Evolutionary conservation across 2,888 invertebrate species (phyloP).

Genomic region (Lomographa bimaculata): DNA sequence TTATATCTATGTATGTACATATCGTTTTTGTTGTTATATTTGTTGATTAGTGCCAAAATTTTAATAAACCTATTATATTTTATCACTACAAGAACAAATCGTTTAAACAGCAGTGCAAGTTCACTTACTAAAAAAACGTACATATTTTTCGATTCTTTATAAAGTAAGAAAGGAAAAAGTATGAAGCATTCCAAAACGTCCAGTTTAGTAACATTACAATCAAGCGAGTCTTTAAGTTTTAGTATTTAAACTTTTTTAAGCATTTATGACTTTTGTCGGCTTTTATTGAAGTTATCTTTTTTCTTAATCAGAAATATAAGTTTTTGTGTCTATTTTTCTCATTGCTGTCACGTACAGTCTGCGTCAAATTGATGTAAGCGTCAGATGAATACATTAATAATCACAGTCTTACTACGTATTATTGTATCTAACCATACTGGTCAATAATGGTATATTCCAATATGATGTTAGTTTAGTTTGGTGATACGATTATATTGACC

Average conservation of each 20-base stretch:
- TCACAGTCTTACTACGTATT: too few species aligned
- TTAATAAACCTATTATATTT: conserved; percentile 21
- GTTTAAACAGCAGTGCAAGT: neutral
- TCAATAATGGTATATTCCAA: too few species aligned
- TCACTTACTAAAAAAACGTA: conserved; percentile 4
- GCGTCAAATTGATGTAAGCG: too few species aligned
- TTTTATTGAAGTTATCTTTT: neutral
- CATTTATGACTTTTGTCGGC: conserved; percentile 6
- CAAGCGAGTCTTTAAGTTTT: too few species aligned
- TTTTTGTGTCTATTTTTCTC: conserved; percentile 5
- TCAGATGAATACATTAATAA: too few species aligned
- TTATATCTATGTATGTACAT: conserved; percentile 26
- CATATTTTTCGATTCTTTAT: conserved; percentile 48
- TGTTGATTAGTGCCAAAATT: conserved; percentile 49
- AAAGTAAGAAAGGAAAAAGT: conserved; percentile 29
- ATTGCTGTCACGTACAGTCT: too few species aligned
- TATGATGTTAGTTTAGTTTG: too few species aligned
- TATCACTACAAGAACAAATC: conserved; percentile 8
- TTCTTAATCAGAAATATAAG: neutral
- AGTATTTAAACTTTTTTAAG: too few species aligned
- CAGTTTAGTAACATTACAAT: conserved; percentile 7
- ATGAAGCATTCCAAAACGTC: conserved; percentile 43
- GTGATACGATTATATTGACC: too few species aligned
- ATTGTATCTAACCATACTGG: too few species aligned
- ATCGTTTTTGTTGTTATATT: conserved; percentile 23